phyloP scores from a whole-genome alignment of 2,888 invertebrate species.

The Eupithecia tripunctaria region DNA sequence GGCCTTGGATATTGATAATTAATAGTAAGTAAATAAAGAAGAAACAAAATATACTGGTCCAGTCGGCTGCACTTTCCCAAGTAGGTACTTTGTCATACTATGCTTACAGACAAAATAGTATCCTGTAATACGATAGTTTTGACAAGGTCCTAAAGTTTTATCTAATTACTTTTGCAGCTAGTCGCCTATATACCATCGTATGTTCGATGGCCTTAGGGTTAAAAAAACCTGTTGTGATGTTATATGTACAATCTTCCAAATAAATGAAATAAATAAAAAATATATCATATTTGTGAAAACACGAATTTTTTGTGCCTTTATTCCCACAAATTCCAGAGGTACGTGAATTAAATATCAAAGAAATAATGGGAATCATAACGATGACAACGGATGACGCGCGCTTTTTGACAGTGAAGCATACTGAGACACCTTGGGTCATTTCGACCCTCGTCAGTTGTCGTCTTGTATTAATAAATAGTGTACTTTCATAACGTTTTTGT shows the following conservation, averaged over 20 bases:
- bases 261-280: too few relatives aligned
- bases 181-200: too few relatives aligned
- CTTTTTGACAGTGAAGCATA: neutral
- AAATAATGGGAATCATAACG: constrained; percentile 18
- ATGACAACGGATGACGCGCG: constrained; percentile 22
- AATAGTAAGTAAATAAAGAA: neutral
- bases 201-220: too few relatives aligned
- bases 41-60: neutral
- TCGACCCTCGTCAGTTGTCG: constrained; percentile 25
- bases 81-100: neutral
- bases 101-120: neutral
- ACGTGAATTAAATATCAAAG: constrained; percentile 24
- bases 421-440: constrained; percentile 5
- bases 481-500: neutral
- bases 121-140: neutral
- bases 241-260: too few relatives aligned
- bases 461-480: constrained; percentile 8
- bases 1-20: neutral
- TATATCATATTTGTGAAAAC: neutral
- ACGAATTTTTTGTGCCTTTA: neutral
- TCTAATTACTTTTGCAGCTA: neutral
- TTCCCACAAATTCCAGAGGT: constrained; percentile 3
- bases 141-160: neutral
- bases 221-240: too few relatives aligned
- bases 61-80: neutral